A percentile compares a stretch with the other conserved stretches of the same genome.
Evolutionary conservation across 2,113 vertebrate genomes (phyloP).

Genomic region (Catharus bicknelli): DNA sequence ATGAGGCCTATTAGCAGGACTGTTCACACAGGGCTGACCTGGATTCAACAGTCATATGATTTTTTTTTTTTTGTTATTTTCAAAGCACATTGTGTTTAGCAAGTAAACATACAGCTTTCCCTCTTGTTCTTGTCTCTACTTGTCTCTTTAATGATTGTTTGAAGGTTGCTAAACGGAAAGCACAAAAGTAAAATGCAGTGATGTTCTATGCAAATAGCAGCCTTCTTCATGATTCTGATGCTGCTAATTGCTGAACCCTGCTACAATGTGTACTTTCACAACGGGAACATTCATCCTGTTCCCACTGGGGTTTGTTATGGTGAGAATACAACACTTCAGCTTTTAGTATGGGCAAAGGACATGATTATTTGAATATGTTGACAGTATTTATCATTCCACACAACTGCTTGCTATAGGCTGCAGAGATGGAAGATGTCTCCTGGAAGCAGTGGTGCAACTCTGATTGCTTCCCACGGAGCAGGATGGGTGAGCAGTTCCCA

Average conservation of each 20-base stretch:
- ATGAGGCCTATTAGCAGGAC: slow-evolving; percentile 42
- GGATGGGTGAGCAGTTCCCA: neutral
- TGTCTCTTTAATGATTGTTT: slow-evolving; percentile 1
- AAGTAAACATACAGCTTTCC: slow-evolving; percentile 14
- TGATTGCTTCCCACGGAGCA: neutral
- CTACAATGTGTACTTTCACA: slow-evolving; percentile 24
- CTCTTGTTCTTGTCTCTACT: slow-evolving; percentile 30
- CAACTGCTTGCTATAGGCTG: neutral
- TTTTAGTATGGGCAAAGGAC: neutral
- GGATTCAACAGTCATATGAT: slow-evolving; percentile 10
- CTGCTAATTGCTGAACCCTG: slow-evolving; percentile 31
- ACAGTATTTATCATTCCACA: neutral
- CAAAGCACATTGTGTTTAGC: neutral
- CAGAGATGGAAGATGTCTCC: neutral
- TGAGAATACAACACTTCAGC: neutral
- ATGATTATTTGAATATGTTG: neutral
- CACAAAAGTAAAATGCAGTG: slow-evolving; percentile 5
- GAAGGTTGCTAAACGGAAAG: slow-evolving; percentile 7
- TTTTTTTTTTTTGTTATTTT: neutral
- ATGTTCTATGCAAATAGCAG: slow-evolving; percentile 56
- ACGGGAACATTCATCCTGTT: neutral
- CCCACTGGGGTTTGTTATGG: slow-evolving; percentile 10
- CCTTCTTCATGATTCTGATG: slow-evolving; percentile 43
- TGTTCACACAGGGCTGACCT: slow-evolving; percentile 48
- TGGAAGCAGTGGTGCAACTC: neutral